phyloP scores from a whole-genome alignment of 2,888 invertebrate species.

The Agapostemon virescens region DNA sequence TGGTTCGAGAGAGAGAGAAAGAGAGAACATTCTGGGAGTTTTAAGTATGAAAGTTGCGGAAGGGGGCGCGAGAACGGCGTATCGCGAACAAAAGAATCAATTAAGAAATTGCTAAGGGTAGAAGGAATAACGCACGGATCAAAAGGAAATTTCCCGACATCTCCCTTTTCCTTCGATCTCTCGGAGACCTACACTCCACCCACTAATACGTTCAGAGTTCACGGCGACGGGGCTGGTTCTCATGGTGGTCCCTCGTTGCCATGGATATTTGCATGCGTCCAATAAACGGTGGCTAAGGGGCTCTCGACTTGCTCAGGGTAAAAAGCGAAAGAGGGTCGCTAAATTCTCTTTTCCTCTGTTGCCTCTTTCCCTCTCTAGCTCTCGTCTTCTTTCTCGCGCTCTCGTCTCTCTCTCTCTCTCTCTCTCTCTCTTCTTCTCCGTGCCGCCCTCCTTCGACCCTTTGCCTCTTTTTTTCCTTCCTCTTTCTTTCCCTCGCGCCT shows the following conservation, averaged over 20 bases:
- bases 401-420: conserved; percentile 44
- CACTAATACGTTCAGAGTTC: conserved; percentile 53
- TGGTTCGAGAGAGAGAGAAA: not conserved
- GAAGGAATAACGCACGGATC: conserved; percentile 58
- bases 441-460: conserved; percentile 44
- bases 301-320: conserved; percentile 78
- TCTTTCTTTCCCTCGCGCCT: conserved; percentile 66
- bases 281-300: conserved; percentile 80
- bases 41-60: conserved; percentile 9
- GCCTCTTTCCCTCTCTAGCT: conserved; percentile 38
- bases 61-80: not conserved
- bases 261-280: conserved; percentile 81
- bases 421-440: conserved; percentile 30
- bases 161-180: conserved; percentile 36
- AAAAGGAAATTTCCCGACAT: conserved; percentile 60
- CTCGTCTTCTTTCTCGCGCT: conserved; percentile 32
- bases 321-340: conserved; percentile 78
- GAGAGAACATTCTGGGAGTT: not conserved
- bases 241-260: conserved; percentile 75
- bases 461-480: conserved; percentile 33
- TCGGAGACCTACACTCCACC: conserved; percentile 45
- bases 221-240: conserved; percentile 57
- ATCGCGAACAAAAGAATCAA: conserved; percentile 49
- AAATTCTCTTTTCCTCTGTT: conserved; percentile 74
- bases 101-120: conserved; percentile 63